Evolutionary conservation across 2,888 invertebrate species (phyloP), one percentile per base, ranked within the genome.

Genomic region (Abscondita cerata): DNA sequence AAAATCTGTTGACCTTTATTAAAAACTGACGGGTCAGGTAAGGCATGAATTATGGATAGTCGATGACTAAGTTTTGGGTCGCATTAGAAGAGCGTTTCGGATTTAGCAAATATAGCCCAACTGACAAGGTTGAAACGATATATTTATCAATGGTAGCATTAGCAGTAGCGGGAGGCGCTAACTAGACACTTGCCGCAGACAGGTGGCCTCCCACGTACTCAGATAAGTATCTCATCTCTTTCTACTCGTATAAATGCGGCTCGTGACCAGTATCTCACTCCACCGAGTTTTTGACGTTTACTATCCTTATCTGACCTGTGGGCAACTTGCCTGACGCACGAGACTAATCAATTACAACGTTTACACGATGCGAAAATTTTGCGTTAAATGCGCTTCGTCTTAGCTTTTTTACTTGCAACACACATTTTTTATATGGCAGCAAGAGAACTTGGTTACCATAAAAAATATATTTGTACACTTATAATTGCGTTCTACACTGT

Each of bases 181-280:
- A 76, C 76, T 76, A 76, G 77, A 77, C 78, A 77, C 78, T 78
- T 78, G 77, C 78, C 77, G 78, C 78, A 77, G 78, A 78, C 78
- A 78, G 78, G 78, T 78, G 77, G 77, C 77, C 77, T 76, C 76
- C 76, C 77, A 77, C 74, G 74, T 70, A 68, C 68, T 65, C 69
- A 68, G 57, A 66, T 69, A 65, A 64, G 65, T 64, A 59, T 64
- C 64, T 67, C 59, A 4, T 48, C 46, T 58, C 44, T 33, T 40
- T 50, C 41, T 56, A 36, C 16, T 46, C 44, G 33, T 38, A 40
- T 41, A 18, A 44, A 52, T 38, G 56, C 41, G 15, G 25, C 57
- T 59, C 57, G 51, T 48, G 65, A 36, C 59, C 41, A 48, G 51
- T 47, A 48, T 60, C 64, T 59, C 64, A 55, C 62, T 59, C 59